Evolutionary conservation across 30 jellyfish, hydroid and myxozoan genomes (phyloP), one percentile per base, ranked within the genome.

Genomic region (Aurelia sp.): DNA sequence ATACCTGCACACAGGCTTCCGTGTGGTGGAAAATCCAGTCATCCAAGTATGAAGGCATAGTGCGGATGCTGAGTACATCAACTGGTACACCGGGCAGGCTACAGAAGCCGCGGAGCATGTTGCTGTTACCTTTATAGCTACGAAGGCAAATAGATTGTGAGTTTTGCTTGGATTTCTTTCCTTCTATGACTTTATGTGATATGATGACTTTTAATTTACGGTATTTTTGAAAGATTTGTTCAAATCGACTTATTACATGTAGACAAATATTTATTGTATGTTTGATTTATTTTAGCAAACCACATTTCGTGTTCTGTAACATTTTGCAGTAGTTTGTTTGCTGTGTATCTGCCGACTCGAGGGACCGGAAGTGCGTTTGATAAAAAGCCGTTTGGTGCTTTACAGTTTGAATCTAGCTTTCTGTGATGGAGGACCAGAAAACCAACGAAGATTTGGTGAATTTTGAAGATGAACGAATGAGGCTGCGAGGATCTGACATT

Each of bases 341-440:
- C 55, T 41, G 33, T 18, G 79, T 18, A 0, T 13, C 19, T 9
- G 22, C 23, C 4, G 79, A 20, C 22, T 3, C 1, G 57, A 27
- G 2, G 33, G 33, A 27, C 33, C 2, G 33, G 3, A 0, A 35
- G 57, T 68, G 33, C 33, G 44, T 68, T 41, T 68, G 79, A 19
- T 63, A 55, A 19, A 41, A 18, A 0, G 79, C 63, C 62, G 60
- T 53, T 20, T 35, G 60, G 79, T 68, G 79, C 79, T 68, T 18
- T 41, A 68, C 7, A 70, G 80, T 70, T 70, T 70, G 80, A 70
- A 70, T 70, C 80, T 70, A 21, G 60, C 80, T 31, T 17, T 70
- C 23, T 70, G 80, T 8, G 18, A 70, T 70, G 80, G 80, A 70
- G 31, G 80, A 70, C 61, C 67, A 4, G 67, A 40, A 70, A 40